Evolutionary conservation across 2,113 vertebrate species (phyloP), one percentile per base, ranked within the genome.

Genomic region (Maccullochella peelii): DNA sequence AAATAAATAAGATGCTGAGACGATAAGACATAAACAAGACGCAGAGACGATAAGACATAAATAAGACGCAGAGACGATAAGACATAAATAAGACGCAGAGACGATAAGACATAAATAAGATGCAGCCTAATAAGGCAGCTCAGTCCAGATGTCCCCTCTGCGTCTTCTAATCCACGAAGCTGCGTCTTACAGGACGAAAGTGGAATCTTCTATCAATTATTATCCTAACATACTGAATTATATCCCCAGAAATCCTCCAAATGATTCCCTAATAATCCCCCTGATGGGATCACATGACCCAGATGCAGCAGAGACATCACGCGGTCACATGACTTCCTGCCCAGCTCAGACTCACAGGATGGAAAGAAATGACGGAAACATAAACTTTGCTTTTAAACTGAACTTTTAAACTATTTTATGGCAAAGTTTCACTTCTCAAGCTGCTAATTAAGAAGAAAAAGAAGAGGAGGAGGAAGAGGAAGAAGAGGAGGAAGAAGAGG

Each of bases 161-260:
- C 62, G 30, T 54, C 76, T 77, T 40, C 69, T 94, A 93, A 95
- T 94, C 93, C 88, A 84, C 23, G 73, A 81, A 50, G 66, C 82
- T 44, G 20, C 36, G 61, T 88, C 89, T 93, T 93, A 90, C 79
- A 81, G 83, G 90, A 94, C 94, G 83, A 93, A 93, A 94, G 91
- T 87, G 68, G 80, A 94, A 90, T 93, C 88, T 93, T 94, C 89
- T 67, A 93, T 95, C 91, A 92, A 92, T 95, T 92, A 94, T 95
- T 73, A 93, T 91, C 91, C 88, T 88, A 92, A 95, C 93, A 93
- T 89, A 85, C 86, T 89, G 92, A 92, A 94, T 94, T 88, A 93
- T 91, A 93, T 88, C 88, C 72, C 23, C 83, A 84, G 83, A 92
- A 94, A 92, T 93, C 93, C 91, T 77, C 86, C 91, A 87, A 94